These are phyloP conservation scores for Aphodius granarius DNA, from an alignment of 2,888 invertebrate species.

Conservation along the genomic window DNA sequence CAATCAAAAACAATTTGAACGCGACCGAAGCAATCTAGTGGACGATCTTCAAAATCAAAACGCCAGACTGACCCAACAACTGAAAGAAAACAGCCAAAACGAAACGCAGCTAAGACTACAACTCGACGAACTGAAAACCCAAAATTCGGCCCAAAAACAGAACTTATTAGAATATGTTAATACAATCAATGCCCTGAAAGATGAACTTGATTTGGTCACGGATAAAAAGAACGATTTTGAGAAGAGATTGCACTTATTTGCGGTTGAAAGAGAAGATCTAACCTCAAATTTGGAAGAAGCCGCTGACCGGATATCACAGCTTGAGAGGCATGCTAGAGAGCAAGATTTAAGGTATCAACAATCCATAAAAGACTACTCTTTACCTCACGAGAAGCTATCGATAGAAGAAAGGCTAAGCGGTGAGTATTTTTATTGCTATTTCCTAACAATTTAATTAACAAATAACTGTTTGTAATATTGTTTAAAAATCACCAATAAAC, in stretches of 20 bases:
- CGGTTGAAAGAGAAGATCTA: constrained; percentile 80
- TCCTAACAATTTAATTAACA: not conserved
- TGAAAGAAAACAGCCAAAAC: constrained; percentile 72
- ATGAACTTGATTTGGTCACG: constrained; percentile 82
- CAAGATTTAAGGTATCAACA: constrained; percentile 63
- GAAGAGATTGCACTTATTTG: constrained; percentile 71
- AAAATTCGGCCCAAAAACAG: constrained; percentile 70
- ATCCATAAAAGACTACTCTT: constrained; percentile 47
- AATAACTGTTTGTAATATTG: not conserved
- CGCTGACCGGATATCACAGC: constrained; percentile 80
- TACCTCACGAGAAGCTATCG: constrained; percentile 50
- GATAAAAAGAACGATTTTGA: constrained; percentile 86
- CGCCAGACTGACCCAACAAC: constrained; percentile 71
- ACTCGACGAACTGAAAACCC: constrained; percentile 80
- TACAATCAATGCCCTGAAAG: constrained; percentile 83
- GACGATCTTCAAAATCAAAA: constrained; percentile 87
- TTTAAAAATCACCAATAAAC: not conserved
- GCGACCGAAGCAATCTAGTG: constrained; percentile 80
- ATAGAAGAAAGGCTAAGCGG: constrained; percentile 56
- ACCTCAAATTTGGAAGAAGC: constrained; percentile 85
- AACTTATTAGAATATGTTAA: constrained; percentile 79
- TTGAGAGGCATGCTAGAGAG: constrained; percentile 82
- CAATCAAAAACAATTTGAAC: constrained; percentile 67
- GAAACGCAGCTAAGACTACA: constrained; percentile 81
- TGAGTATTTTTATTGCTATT: constrained; percentile 40